These are phyloP conservation scores for Leptodactylus fuscus DNA, from an alignment of 2,113 vertebrate species.

Conservation along the genomic window DNA sequence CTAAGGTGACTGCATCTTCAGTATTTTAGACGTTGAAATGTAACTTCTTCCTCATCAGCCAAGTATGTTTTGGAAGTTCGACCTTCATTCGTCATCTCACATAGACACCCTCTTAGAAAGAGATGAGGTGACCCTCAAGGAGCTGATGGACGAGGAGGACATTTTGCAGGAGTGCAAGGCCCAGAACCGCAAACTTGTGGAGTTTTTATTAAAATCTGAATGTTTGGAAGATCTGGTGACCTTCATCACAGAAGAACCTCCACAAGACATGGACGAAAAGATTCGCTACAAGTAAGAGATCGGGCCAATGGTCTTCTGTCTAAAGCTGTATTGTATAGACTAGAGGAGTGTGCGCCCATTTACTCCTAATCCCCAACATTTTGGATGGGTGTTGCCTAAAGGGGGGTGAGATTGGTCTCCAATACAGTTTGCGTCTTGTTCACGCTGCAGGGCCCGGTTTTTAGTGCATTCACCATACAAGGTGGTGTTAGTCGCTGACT, in stretches of 20 bases:
- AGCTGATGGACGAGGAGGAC: conserved; percentile 98
- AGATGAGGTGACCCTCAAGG: conserved; percentile 95
- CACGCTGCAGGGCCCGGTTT: no score
- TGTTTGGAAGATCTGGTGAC: conserved; percentile 96
- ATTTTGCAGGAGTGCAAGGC: conserved; percentile 98
- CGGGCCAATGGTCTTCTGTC: no score
- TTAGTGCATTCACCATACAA: no score
- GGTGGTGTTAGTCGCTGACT: no score
- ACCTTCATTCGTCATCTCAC: conserved; percentile 98
- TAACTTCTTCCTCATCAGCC: conserved; percentile 72
- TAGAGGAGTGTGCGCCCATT: no score
- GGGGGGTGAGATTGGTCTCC: no score
- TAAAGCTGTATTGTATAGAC: no score
- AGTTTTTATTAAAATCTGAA: conserved; percentile 93
- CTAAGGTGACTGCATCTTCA: no score
- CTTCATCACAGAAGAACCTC: conserved; percentile 95
- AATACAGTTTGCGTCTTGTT: no score
- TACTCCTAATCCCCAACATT: no score
- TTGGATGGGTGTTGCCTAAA: no score
- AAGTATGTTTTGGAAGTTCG: conserved; percentile 99
- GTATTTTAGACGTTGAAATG: no score
- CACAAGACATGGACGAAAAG: conserved; percentile 93
- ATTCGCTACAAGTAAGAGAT: conserved; percentile 93
- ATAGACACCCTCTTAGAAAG: conserved; percentile 97
- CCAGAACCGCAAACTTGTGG: conserved; percentile 97